Base-by-base conservation (phyloP, 2,797 vertebrate genomes). In the Karalla daura region DNA sequence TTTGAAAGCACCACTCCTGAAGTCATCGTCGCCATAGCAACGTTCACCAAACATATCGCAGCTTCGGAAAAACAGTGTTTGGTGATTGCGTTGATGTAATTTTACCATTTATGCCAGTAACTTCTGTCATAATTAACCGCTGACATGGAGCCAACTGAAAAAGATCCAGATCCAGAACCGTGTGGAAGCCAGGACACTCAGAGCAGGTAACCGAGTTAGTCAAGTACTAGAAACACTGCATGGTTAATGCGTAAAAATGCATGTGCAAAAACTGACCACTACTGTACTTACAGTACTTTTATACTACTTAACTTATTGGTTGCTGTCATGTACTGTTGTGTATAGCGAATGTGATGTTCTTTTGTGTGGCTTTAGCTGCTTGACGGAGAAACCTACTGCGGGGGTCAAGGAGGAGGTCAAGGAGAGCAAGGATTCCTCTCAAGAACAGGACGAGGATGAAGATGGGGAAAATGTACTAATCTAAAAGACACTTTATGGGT, bases 391-490 rank as follows among this genome's bases (percentile, higher is more conserved):
- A 39, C 37, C 50, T 2, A 61, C 72, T 1, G 47, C 25, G 2
- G 81, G 78, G 45, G 68, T 79, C 32, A 41, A 44, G 1, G 84
- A 93, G 21, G 87, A 92, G 17, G 58, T 76, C 28, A 83, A 85
- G 15, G 89, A 32, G 68, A 93, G 85, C 15, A 88, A 32, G 70
- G 93, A 91, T 68, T 86, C 86, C 66, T 84, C 65, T 47, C 83
- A 94, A 77, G 73, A 88, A 76, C 72, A 88, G 10, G 90, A 94
- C 63, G 81, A 93, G 30, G 8, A 5, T 25, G 37, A 30, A 3
- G 67, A 47, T 3, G 91, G 89, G 68, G 70, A 90, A 59, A 82
- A 84, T 94, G 96, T 96, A n/a, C n/a, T n/a, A n/a, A n/a, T n/a
- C n/a, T n/a, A n/a, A n/a, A n/a, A n/a, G n/a, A n/a, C n/a, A n/a